Base-by-base conservation (phyloP, 2,113 vertebrate species). In the Herpetotheres cachinnans region DNA sequence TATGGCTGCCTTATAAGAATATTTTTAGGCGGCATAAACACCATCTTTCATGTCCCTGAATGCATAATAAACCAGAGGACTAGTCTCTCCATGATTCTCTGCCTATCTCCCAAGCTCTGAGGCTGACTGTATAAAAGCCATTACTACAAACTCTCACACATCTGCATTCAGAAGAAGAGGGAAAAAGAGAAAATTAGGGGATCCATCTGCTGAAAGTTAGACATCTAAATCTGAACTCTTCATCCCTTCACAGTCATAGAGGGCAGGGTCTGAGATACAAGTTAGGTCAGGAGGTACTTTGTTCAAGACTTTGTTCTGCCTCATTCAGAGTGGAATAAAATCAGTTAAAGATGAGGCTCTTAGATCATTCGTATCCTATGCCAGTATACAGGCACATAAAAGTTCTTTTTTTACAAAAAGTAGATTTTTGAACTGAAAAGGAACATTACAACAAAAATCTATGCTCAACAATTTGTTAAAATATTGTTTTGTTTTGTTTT, bases 301-400 rank as follows among this genome's bases (percentile, higher is more conserved):
- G 6, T 30, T 46, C 32, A 63, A 72, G 46, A 44, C 7, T 65
- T 62, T 38, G 2, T 32, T 81, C 25, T 79, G 13, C 17, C 26
- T 59, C 32, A 40, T 30, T 74, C n/a, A 29, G 5, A 63, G 20
- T 29, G 6, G 54, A 77, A 69, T n/a, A 62, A 62, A 65, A 38
- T 2, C 6, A 47, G 6, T 11, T 65, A 29, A 47, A 73, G 22
- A 7, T 44, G 3, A 32, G 7, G 3, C 0, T 54, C 5, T 58
- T 85, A 50, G 20, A 32, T 47, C 16, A 30, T 74, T 34, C 10
- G 3, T 55, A 46, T 52, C 26, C 9, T 12, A 49, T 63, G 16
- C 3, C 9, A 72, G 5, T 19, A 32, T 46, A 69, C 5, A 66
- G 10, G 20, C 10, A 66, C 9, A 22, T 30, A 36, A 73, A 56